Percentiles rank a stretch among this genome's conserved stretches.
Evolutionary conservation across 2,113 vertebrate genomes (phyloP).

Genomic region (Colaptes auratus): DNA sequence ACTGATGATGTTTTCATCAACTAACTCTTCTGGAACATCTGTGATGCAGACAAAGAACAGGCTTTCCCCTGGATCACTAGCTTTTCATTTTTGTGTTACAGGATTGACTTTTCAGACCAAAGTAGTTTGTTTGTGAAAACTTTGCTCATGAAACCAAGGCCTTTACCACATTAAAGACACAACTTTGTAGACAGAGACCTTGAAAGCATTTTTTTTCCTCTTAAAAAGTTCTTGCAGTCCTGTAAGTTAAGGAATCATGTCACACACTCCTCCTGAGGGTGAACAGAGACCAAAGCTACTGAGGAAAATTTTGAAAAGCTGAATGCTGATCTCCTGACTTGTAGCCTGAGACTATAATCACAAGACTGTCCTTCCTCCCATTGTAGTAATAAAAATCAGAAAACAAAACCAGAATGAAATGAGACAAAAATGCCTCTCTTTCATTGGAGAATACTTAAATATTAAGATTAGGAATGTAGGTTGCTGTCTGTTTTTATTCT

Average conservation of each 20-base stretch:
- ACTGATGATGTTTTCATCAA: not conserved
- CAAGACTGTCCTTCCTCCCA: not conserved
- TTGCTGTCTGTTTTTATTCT: not conserved
- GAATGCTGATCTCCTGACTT: constrained; percentile 15
- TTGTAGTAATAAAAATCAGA: not conserved
- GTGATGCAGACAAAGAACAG: not conserved
- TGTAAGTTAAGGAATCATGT: not conserved
- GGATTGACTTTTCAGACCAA: not conserved
- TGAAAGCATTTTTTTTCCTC: not conserved
- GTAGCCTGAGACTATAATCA: not conserved
- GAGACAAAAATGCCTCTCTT: not conserved
- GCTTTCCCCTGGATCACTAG: not conserved
- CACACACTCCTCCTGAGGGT: not conserved
- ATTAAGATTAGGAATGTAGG: not conserved
- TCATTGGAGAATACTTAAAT: not conserved
- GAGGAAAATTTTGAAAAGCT: not conserved
- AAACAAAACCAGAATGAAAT: not conserved
- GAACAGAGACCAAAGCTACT: not conserved
- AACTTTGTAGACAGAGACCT: not conserved
- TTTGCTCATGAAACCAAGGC: not conserved
- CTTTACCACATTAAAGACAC: not conserved
- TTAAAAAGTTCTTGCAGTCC: not conserved
- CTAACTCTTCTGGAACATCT: not conserved
- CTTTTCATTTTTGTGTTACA: not conserved
- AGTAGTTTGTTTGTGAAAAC: not conserved